Conservation (phyloP, 2,797 vertebrate genomes). For the Tachyglossus aculeatus region DNA sequence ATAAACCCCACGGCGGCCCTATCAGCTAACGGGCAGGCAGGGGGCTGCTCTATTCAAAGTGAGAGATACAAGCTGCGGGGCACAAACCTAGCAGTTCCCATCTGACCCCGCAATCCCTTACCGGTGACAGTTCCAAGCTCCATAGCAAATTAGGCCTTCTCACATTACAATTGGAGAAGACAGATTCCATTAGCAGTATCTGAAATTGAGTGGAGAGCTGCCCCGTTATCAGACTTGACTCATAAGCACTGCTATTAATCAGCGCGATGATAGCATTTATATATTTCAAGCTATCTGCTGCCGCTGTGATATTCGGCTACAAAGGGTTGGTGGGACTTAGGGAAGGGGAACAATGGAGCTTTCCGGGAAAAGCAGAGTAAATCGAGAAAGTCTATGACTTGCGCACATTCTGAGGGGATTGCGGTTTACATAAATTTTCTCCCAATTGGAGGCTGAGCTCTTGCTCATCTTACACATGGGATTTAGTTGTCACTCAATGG, state of each 20-base stretch:
- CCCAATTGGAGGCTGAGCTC: conserved; percentile 88
- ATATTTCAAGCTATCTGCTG: conserved; percentile 99
- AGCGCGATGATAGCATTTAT: conserved; percentile 99
- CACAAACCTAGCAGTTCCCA: conserved; percentile 99
- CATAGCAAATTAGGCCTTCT: conserved; percentile 99
- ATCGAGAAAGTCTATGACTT: conserved; percentile 94
- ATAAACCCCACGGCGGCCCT: conserved; percentile 99
- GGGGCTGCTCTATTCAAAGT: conserved; percentile 99
- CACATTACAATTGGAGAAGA: conserved; percentile 99
- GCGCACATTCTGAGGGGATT: conserved; percentile 88
- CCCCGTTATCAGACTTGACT: conserved; percentile 99
- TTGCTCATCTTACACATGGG: conserved; percentile 89
- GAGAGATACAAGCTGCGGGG: conserved; percentile 99
- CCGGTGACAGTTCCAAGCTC: conserved; percentile 99
- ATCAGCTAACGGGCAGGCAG: conserved; percentile 99
- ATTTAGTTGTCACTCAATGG: conserved; percentile 90
- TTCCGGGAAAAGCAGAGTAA: conserved; percentile 99
- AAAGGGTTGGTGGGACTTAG: conserved; percentile 99
- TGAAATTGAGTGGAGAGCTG: conserved; percentile 99
- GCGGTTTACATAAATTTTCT: conserved; percentile 90
- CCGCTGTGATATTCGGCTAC: conserved; percentile 99
- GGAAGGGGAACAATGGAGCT: conserved; percentile 99
- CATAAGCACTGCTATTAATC: conserved; percentile 99
- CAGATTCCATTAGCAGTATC: conserved; percentile 99
- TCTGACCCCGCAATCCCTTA: conserved; percentile 99